phyloP scores from a whole-genome alignment of 2,888 invertebrate species.

The Yponomeuta plumbellus region DNA sequence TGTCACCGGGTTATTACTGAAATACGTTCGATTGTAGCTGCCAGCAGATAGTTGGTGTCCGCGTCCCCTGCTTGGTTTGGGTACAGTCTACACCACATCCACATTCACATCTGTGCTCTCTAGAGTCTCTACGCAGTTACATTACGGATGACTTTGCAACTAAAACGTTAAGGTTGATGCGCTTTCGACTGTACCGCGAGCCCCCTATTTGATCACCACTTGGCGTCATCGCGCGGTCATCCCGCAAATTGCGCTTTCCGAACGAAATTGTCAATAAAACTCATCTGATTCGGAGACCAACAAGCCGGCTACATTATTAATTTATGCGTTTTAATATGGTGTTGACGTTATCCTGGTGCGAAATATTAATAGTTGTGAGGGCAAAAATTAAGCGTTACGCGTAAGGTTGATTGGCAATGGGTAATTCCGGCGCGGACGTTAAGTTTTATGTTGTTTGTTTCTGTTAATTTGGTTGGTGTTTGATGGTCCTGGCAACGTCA shows the following conservation, averaged over 20 bases:
- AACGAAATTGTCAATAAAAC: slow-evolving; percentile 77
- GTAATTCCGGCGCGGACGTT: slow-evolving; percentile 58
- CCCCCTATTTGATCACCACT: slow-evolving; percentile 71
- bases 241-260: slow-evolving; percentile 75
- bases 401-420: slow-evolving; percentile 45
- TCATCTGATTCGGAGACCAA: slow-evolving; percentile 77
- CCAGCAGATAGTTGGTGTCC: slow-evolving; percentile 32
- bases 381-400: slow-evolving; percentile 75
- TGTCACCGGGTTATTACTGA: slow-evolving; percentile 44
- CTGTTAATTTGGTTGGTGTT: slow-evolving; percentile 64
- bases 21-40: slow-evolving; percentile 52
- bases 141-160: too few species aligned
- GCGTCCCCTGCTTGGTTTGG: slow-evolving; percentile 19
- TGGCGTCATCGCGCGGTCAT: slow-evolving; percentile 66
- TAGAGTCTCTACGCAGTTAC: too few species aligned
- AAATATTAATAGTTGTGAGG: slow-evolving; percentile 75
- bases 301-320: slow-evolving; percentile 75
- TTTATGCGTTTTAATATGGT: slow-evolving; percentile 76
- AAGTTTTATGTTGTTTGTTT: slow-evolving; percentile 51
- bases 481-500: slow-evolving; percentile 22
- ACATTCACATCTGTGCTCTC: too few species aligned
- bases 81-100: slow-evolving; percentile 12
- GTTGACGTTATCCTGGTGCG: slow-evolving; percentile 71
- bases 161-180: too few species aligned
- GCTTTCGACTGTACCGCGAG: slow-evolving; percentile 25